Percentiles rank a stretch among this genome's conserved stretches.
These are phyloP conservation scores for Porphyrio hochstetteri DNA, from an alignment of 2,113 vertebrate genomes.

Conservation along the genomic window DNA sequence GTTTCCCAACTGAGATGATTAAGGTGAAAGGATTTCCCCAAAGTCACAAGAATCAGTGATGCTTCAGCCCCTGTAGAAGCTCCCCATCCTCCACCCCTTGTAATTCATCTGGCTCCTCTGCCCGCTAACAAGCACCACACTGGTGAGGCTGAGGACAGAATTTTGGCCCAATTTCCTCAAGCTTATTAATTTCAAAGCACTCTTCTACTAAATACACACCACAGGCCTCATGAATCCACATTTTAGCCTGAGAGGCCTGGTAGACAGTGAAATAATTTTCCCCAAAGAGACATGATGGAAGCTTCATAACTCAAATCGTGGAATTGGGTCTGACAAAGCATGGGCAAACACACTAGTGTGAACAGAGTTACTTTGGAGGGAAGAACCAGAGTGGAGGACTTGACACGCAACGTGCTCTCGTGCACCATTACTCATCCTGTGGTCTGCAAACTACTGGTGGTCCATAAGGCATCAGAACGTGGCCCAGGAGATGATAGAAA, in stretches of 20 bases:
- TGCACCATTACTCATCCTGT: constrained; percentile 33
- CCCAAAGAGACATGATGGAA: constrained; percentile 10
- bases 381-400: background rate
- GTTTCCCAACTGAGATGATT: background rate
- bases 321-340: constrained; percentile 41
- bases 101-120: background rate
- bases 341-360: background rate
- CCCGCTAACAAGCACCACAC: background rate
- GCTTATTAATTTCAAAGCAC: constrained; percentile 51
- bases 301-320: constrained; percentile 24
- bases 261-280: constrained; percentile 50
- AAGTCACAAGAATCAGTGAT: background rate
- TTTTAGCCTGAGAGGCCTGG: background rate
- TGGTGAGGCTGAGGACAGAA: constrained; percentile 25
- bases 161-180: constrained; percentile 12
- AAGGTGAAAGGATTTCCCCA: background rate
- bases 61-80: background rate
- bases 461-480: background rate
- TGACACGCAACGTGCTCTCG: background rate
- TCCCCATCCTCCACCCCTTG: background rate
- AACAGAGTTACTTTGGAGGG: constrained; percentile 19
- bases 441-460: constrained; percentile 46
- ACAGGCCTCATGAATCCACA: background rate
- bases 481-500: background rate
- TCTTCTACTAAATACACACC: constrained; percentile 40